Conservation (phyloP, 2,888 invertebrate genomes). For the Amblyjoppa fuscipennis region DNA sequence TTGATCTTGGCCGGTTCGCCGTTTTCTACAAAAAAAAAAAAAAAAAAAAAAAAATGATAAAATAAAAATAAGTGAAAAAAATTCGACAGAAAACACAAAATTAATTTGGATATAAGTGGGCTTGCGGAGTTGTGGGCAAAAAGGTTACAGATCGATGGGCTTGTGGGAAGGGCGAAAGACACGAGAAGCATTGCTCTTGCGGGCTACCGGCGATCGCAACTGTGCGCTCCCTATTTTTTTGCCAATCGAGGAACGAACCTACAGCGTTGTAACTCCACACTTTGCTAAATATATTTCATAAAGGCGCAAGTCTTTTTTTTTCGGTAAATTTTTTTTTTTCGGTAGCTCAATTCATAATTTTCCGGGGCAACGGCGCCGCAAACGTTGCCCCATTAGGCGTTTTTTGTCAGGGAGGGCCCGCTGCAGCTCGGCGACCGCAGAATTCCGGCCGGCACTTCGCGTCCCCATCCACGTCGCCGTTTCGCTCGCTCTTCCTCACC, state of each 20-base stretch:
- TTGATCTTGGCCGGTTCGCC: constrained; percentile 95
- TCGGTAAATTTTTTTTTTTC: constrained; percentile 48
- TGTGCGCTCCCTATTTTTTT: constrained; percentile 26
- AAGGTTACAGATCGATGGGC: constrained; percentile 6
- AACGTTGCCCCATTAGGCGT: constrained; percentile 79
- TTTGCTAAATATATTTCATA: constrained; percentile 38
- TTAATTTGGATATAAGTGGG: constrained; percentile 62
- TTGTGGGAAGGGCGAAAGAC: constrained; percentile 35
- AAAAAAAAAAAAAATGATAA: constrained; percentile 70
- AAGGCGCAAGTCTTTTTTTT: constrained; percentile 22
- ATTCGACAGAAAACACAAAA: background rate
- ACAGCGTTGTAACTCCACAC: constrained; percentile 36
- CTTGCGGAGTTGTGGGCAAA: constrained; percentile 26
- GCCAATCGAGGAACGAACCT: constrained; percentile 20
- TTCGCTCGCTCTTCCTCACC: constrained; percentile 56
- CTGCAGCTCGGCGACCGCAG: constrained; percentile 75
- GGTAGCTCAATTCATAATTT: constrained; percentile 80
- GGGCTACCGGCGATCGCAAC: constrained; percentile 30
- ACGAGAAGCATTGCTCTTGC: constrained; percentile 32
- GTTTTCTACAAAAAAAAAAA: constrained; percentile 86
- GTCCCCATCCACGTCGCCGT: constrained; percentile 54
- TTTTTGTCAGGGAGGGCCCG: constrained; percentile 75
- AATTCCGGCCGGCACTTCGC: constrained; percentile 76
- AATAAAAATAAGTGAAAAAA: constrained; percentile 70
- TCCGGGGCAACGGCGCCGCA: constrained; percentile 78